Conservation (phyloP, 2,797 vertebrate genomes). For the Arremon aurantiirostris region DNA sequence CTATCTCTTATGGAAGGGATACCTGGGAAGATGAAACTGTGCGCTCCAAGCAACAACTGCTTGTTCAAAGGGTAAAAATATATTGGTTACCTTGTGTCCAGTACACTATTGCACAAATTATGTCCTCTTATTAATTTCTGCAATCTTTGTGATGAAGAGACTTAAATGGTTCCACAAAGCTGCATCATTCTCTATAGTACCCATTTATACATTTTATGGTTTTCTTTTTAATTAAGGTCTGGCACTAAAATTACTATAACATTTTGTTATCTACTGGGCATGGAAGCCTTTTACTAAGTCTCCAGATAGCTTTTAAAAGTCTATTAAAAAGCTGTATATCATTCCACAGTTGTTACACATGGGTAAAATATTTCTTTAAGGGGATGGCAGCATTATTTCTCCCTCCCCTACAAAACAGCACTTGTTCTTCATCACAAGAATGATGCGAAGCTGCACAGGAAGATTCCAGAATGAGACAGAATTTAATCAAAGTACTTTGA, state of each 20-base stretch:
- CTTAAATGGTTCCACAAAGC: slow-evolving; percentile 11
- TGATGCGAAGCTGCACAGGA: background rate
- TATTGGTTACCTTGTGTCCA: background rate
- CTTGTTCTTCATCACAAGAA: background rate
- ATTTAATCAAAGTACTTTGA: background rate
- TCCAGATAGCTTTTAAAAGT: slow-evolving; percentile 46
- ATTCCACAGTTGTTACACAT: background rate
- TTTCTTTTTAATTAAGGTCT: slow-evolving; percentile 63
- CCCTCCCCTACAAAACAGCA: background rate
- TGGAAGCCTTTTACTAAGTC: slow-evolving; percentile 40
- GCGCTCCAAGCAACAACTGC: background rate
- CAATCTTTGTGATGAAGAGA: slow-evolving; percentile 3
- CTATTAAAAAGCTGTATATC: slow-evolving; percentile 49
- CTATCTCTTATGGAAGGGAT: slow-evolving; percentile 46
- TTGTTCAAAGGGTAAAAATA: background rate
- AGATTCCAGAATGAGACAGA: background rate
- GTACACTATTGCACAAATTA: background rate
- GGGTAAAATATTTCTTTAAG: slow-evolving; percentile 6
- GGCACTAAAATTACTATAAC: slow-evolving; percentile 50
- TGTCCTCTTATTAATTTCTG: slow-evolving; percentile 20
- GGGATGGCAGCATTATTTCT: background rate
- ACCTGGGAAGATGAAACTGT: background rate
- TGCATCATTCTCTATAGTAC: background rate
- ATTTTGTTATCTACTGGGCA: slow-evolving; percentile 52
- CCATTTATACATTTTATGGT: slow-evolving; percentile 44